Evolutionary conservation across 2,888 invertebrate species (phyloP), one percentile per base, ranked within the genome.

Genomic region (Helicoverpa assulta): DNA sequence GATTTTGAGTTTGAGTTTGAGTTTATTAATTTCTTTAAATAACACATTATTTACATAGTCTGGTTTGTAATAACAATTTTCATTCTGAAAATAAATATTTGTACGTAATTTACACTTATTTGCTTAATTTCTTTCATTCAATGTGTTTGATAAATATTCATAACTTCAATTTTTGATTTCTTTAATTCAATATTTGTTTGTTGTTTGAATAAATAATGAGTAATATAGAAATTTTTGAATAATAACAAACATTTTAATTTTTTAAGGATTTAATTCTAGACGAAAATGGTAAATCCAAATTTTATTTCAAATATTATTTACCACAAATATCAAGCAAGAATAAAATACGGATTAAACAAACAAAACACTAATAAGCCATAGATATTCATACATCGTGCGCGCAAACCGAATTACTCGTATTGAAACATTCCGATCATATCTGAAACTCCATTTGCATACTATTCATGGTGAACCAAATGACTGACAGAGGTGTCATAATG

Each of bases 371-470:
- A 19, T 14, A 56, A 37, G 47, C 56, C 10, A 75, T 61, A 76
- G 26, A 61, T 43, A 70, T 70, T 73, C 55, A 26, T 61, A 16
- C 29, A 37, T 7, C 29, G 43, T 62, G 43, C 47, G 37, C 47
- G 43, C n/a, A 47, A 3, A 58, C 50, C 40, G 47, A 67, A 68
- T 67, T 37, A 57, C 19, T 60, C 53, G 67, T 53, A 60, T 57
- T 26, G 37, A 73, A 57, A 57, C 26, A 29, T 53, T 56, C 50
- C 16, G 50, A 37, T 47, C 4, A 47, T 52, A 52, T 19, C 16
- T 57, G n/a, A 21, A 29, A 57, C 51, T 26, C 40, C 53, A 78
- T 78, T 78, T 68, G 47, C 67, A 57, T 60, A 67, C 57, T 66
- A 70, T 65, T 62, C 61, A 53, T 26, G 26, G 26, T 4, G 26